A percentile compares a stretch with the other conserved stretches of the same genome.
These are phyloP conservation scores for Riparia riparia DNA, from an alignment of 2,113 vertebrate species.

Conservation along the genomic window DNA sequence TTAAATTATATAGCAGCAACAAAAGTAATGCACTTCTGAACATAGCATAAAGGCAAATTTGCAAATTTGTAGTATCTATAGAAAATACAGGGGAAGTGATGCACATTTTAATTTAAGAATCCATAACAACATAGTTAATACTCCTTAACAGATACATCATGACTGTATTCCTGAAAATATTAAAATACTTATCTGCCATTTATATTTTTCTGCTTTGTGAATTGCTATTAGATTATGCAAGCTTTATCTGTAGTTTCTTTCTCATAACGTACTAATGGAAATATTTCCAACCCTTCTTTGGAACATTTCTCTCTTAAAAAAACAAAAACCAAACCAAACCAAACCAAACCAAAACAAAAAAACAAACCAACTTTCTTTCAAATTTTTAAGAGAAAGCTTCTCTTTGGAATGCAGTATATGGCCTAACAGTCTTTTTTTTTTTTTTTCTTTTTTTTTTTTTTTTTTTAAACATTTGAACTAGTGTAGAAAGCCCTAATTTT, in stretches of 20 bases:
- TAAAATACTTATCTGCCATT: background rate
- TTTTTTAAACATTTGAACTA: background rate
- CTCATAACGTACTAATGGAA: background rate
- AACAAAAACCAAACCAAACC: too few relatives aligned
- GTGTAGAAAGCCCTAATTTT: background rate
- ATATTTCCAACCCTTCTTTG: background rate
- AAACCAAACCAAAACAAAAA: too few relatives aligned
- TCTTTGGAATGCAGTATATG: background rate
- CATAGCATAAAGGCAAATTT: background rate
- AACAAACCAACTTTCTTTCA: background rate
- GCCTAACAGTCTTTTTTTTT: background rate
- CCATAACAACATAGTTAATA: background rate
- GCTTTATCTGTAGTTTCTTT: background rate
- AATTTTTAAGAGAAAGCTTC: background rate
- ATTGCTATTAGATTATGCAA: background rate
- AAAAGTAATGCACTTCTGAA: background rate
- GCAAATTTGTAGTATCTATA: background rate
- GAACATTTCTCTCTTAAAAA: background rate
- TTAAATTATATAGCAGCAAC: background rate
- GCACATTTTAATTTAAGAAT: background rate
- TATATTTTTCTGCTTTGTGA: background rate
- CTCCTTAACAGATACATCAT: background rate
- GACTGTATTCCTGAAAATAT: background rate
- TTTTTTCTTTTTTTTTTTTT: too few relatives aligned
- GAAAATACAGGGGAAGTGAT: background rate